phyloP scores from a whole-genome alignment of 1,140 invertebrate genomes.

The Drosophila ogumai region DNA sequence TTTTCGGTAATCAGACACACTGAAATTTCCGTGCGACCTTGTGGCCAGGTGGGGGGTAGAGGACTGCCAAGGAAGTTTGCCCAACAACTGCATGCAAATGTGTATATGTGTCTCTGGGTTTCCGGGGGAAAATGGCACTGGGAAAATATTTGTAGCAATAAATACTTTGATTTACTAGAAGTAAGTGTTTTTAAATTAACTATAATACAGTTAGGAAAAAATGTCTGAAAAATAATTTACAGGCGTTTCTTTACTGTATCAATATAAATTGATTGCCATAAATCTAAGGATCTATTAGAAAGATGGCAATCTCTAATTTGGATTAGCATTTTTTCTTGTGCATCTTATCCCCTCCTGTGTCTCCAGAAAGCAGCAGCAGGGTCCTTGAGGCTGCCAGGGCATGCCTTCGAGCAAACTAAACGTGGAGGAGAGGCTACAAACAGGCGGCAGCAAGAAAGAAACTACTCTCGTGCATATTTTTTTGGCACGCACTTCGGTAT shows the following conservation, averaged over 20 bases:
- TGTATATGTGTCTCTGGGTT: slow-evolving; percentile 10
- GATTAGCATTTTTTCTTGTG: slow-evolving; percentile 23
- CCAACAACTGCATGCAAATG: slow-evolving; percentile 55
- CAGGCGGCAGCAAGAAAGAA: slow-evolving; percentile 31
- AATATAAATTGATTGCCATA: too few relatives aligned
- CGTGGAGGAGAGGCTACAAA: slow-evolving; percentile 35
- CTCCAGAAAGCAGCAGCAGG: background rate
- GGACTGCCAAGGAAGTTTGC: slow-evolving; percentile 10
- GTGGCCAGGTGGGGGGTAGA: slow-evolving; percentile 18
- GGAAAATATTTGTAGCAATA: background rate
- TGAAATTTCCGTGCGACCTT: slow-evolving; percentile 41
- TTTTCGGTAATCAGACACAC: slow-evolving; percentile 45
- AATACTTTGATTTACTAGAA: background rate
- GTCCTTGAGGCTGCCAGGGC: slow-evolving; percentile 27
- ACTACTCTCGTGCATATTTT: slow-evolving; percentile 57
- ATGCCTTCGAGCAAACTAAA: slow-evolving; percentile 53
- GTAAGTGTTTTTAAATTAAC: background rate
- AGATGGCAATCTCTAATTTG: too few relatives aligned
- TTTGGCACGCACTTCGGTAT: slow-evolving; percentile 65
- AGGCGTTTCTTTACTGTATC: background rate
- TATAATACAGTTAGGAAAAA: background rate
- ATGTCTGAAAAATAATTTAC: too few relatives aligned
- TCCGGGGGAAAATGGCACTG: background rate
- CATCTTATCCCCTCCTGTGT: background rate
- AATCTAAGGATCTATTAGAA: too few relatives aligned